Conservation (phyloP, 2,888 invertebrate genomes). For the Yponomeuta sedellus region DNA sequence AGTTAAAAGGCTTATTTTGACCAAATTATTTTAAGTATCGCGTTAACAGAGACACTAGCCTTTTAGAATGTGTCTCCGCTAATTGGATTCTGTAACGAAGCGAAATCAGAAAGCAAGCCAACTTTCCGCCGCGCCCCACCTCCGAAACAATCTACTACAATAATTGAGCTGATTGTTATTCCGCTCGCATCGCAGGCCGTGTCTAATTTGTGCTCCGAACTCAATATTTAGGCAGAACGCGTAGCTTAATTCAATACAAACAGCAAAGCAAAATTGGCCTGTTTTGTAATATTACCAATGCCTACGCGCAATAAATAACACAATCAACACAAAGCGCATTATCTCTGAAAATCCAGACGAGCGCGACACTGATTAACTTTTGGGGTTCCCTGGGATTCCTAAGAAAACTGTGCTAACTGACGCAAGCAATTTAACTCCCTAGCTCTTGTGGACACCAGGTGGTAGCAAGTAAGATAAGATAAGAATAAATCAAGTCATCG, state of each 20-base stretch:
- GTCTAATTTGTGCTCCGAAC: constrained; percentile 49
- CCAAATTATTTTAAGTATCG: too few species aligned
- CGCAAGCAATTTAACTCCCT: too few species aligned
- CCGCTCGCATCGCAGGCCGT: constrained; percentile 42
- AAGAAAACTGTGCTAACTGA: background rate
- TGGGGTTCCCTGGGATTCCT: background rate
- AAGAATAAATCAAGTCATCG: too few species aligned
- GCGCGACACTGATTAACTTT: background rate
- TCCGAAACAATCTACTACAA: constrained; percentile 17
- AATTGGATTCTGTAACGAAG: constrained; percentile 29
- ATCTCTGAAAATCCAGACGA: background rate
- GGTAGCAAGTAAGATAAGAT: too few species aligned
- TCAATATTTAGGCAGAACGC: constrained; percentile 40
- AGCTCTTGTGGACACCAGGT: too few species aligned
- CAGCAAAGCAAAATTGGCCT: constrained; percentile 34
- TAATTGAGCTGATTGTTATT: constrained; percentile 48
- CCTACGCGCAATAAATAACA: constrained; percentile 6
- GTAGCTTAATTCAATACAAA: constrained; percentile 47
- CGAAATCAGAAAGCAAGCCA: constrained; percentile 23
- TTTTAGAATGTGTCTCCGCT: constrained; percentile 14
- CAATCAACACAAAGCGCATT: background rate
- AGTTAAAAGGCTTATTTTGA: too few species aligned
- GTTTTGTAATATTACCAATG: constrained; percentile 24
- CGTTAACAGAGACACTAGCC: too few species aligned
- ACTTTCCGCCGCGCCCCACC: constrained; percentile 17